These are phyloP conservation scores for Orius insidiosus DNA, from an alignment of 1,140 invertebrate species.

Conservation along the genomic window DNA sequence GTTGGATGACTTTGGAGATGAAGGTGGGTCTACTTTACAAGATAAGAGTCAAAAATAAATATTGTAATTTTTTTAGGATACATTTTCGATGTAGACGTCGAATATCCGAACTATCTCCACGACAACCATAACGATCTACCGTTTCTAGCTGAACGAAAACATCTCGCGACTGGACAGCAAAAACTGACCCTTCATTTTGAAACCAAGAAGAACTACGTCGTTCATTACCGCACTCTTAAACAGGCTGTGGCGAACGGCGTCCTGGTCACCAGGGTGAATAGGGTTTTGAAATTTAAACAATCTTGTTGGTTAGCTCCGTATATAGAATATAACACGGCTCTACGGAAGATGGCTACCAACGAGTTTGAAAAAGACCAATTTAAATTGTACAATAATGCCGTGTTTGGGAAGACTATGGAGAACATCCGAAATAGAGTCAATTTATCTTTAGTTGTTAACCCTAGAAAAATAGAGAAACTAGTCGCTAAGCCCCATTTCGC, in stretches of 20 bases:
- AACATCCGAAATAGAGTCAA: constrained; percentile 25
- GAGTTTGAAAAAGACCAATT: constrained; percentile 29
- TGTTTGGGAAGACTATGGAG: constrained; percentile 31
- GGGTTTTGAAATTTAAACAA: constrained; percentile 33
- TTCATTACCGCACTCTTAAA: constrained; percentile 32
- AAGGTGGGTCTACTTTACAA: background rate
- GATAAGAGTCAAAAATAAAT: no score
- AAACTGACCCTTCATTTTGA: constrained; percentile 24
- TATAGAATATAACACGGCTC: constrained; percentile 27
- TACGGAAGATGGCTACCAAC: constrained; percentile 24
- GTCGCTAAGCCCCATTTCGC: constrained; percentile 12
- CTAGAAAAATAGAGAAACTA: constrained; percentile 5
- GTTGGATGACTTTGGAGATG: background rate
- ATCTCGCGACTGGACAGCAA: constrained; percentile 14
- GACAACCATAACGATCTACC: constrained; percentile 26
- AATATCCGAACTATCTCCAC: constrained; percentile 20
- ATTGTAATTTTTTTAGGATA: constrained; percentile 10
- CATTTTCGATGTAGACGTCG: constrained; percentile 22
- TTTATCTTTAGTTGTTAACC: constrained; percentile 22
- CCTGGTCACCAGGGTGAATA: constrained; percentile 29
- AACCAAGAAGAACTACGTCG: constrained; percentile 27
- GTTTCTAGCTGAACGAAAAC: constrained; percentile 23
- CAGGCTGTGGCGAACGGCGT: constrained; percentile 29
- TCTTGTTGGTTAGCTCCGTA: constrained; percentile 28
- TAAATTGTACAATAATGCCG: constrained; percentile 29